phyloP scores from a whole-genome alignment of 2,888 invertebrate species.

The Nomada flava region DNA sequence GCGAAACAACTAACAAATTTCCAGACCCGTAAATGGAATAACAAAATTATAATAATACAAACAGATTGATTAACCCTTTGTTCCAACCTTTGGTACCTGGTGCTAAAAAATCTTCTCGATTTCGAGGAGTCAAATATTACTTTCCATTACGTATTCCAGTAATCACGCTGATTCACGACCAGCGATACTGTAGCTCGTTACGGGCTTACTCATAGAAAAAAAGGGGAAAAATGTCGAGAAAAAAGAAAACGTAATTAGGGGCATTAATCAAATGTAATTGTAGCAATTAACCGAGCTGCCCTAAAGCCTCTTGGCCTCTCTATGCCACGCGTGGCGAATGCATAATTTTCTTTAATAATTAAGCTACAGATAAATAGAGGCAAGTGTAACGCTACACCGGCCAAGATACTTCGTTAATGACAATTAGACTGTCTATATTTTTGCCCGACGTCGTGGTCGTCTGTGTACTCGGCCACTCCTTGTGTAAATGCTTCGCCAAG shows the following conservation, averaged over 20 bases:
- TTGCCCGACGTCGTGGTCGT: background rate
- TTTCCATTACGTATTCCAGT: slow-evolving; percentile 9
- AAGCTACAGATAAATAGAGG: slow-evolving; percentile 38
- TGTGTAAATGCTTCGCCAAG: slow-evolving; percentile 11
- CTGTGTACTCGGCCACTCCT: background rate
- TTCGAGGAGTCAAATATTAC: slow-evolving; percentile 20
- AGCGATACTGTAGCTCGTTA: slow-evolving; percentile 14
- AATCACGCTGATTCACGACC: slow-evolving; percentile 20
- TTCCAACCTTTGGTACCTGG: too few relatives aligned
- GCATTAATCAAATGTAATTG: slow-evolving; percentile 68
- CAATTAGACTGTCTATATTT: slow-evolving; percentile 45
- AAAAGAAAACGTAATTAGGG: slow-evolving; percentile 56
- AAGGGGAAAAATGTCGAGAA: background rate
- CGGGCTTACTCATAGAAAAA: background rate
- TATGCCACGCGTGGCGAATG: slow-evolving; percentile 31
- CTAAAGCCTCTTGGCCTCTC: slow-evolving; percentile 14
- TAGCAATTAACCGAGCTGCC: slow-evolving; percentile 57
- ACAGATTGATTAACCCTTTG: too few relatives aligned
- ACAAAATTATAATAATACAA: too few relatives aligned
- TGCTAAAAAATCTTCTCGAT: background rate
- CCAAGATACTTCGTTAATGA: slow-evolving; percentile 44
- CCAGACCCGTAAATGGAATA: too few relatives aligned
- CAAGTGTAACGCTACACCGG: slow-evolving; percentile 36
- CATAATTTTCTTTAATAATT: slow-evolving; percentile 60
- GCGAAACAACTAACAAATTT: too few relatives aligned